Evolutionary conservation across 2,113 vertebrate species (phyloP), one percentile per base, ranked within the genome.

Genomic region (Trochalopteron elliotii): DNA sequence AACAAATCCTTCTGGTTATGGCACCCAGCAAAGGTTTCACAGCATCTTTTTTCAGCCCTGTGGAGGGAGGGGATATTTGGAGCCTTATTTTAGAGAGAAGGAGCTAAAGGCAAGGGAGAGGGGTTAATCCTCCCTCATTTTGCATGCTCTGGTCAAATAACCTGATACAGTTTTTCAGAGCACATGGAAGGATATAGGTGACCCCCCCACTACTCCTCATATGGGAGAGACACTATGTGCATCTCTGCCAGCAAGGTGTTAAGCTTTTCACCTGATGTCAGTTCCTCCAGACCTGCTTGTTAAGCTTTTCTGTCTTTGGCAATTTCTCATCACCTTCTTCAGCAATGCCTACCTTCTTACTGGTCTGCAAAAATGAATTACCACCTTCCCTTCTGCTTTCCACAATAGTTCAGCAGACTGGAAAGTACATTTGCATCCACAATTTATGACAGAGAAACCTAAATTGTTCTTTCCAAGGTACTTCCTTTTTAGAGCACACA

Each of bases 141-240:
- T 52, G 37, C 18, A 37, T 53, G 56, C n/a, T 31, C 19, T 82
- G 11, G 39, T 55, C 33, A 80, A 83, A 75, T 39, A 35, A 72
- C 12, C 6, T 22, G 52, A 37, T 9, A 44, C 7, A 6, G 15
- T 65, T 80, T 83, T 87, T 57, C 57, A 53, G 57, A 56, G 24
- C 42, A n/a, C 3, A 1, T 35, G 35, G 27, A 21, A 45, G 45
- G n/a, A 49, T 35, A 15, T 12, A 42, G 23, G 23, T 39, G 39
- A 59, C 25, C 23, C 4, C 37, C 19, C 15, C 35, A 53, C 35
- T 25, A 21, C 33, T 61, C 24, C 37, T 67, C 11, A 15, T 13
- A 5, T 4, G 5, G 22, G 7, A 13, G 5, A 33, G 19, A 40
- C 28, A 55, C 7, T 4, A 30, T 0, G 0, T 61, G 42, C 21